These are phyloP conservation scores for Anser brachyrhynchus DNA, from an alignment of 2,113 vertebrate genomes.

Conservation along the genomic window DNA sequence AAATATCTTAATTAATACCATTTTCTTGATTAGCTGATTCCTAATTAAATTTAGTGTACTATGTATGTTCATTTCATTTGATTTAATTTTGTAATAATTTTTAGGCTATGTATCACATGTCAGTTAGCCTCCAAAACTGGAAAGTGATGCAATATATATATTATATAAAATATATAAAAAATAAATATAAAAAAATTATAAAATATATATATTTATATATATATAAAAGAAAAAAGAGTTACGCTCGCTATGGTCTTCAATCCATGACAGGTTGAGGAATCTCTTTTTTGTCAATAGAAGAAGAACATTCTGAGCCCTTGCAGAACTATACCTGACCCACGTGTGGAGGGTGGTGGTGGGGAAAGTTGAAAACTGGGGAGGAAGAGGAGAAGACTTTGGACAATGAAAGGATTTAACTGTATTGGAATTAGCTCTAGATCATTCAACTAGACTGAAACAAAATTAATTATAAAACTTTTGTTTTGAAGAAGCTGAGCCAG, in stretches of 20 bases:
- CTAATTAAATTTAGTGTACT: neutral
- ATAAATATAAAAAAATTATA: too few species aligned
- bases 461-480: conserved; percentile 64
- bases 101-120: neutral
- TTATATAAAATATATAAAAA: neutral
- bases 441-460: conserved; percentile 50
- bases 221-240: neutral
- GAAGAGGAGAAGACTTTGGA: neutral
- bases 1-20: neutral
- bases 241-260: neutral
- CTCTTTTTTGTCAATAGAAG: neutral
- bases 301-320: neutral
- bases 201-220: neutral
- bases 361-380: neutral
- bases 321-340: neutral
- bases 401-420: conserved; percentile 65
- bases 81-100: conserved; percentile 8
- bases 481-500: conserved; percentile 68
- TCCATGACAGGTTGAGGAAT: neutral
- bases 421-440: conserved; percentile 63
- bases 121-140: neutral
- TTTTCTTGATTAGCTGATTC: conserved; percentile 15
- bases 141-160: neutral
- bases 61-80: neutral
- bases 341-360: neutral